Conservation (phyloP, 1,140 invertebrate species). For the Zaprionus vittiger region DNA sequence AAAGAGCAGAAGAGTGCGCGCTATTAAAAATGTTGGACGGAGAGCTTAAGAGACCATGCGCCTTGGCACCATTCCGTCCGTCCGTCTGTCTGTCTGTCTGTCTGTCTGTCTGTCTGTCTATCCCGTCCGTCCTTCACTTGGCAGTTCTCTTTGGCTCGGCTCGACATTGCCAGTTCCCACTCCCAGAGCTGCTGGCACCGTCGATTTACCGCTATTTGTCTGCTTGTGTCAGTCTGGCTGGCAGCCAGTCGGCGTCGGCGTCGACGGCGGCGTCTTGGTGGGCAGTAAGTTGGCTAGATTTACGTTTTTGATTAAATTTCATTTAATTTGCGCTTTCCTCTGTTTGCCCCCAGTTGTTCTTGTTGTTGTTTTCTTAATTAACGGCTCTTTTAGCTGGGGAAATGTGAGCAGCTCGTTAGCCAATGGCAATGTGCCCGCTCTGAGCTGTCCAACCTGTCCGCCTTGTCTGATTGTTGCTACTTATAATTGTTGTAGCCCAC, state of each 20-base stretch:
- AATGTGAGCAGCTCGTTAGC: slow-evolving; percentile 70
- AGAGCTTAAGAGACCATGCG: slow-evolving; percentile 50
- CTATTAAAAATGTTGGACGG: slow-evolving; percentile 35
- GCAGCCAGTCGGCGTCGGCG: slow-evolving; percentile 47
- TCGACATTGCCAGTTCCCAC: background rate
- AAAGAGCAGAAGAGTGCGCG: slow-evolving; percentile 19
- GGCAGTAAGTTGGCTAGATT: slow-evolving; percentile 70
- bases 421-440: slow-evolving; percentile 40
- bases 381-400: slow-evolving; percentile 48
- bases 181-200: slow-evolving; percentile 18
- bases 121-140: slow-evolving; percentile 9
- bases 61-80: slow-evolving; percentile 57
- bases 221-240: slow-evolving; percentile 64
- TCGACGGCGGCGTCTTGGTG: slow-evolving; percentile 30
- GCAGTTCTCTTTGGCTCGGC: slow-evolving; percentile 1
- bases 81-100: slow-evolving; percentile 10
- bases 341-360: slow-evolving; percentile 17
- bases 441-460: slow-evolving; percentile 20
- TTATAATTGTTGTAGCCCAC: slow-evolving; percentile 42
- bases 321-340: slow-evolving; percentile 73
- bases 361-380: slow-evolving; percentile 60
- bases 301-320: slow-evolving; percentile 80
- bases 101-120: background rate
- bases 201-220: slow-evolving; percentile 37
- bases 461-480: slow-evolving; percentile 49